Conservation (phyloP, 2,888 invertebrate genomes). For the Timema cristinae region DNA sequence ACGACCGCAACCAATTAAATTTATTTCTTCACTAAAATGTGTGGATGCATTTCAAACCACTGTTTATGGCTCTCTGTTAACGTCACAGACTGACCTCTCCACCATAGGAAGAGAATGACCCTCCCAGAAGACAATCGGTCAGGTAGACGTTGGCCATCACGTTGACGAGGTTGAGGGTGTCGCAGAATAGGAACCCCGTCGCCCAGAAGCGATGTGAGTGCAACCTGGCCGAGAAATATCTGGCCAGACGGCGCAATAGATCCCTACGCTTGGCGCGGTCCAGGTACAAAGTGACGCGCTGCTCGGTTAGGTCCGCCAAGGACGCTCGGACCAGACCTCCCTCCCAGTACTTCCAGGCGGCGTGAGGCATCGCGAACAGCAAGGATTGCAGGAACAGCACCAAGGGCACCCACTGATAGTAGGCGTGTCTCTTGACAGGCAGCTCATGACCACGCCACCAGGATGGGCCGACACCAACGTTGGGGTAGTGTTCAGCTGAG, state of each 20-base stretch:
- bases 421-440: conserved; percentile 41
- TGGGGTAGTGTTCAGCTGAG: conserved; percentile 14
- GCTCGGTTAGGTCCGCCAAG: conserved; percentile 18
- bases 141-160: conserved; percentile 27
- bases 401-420: conserved; percentile 48
- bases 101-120: conserved; percentile 26
- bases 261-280: conserved; percentile 11
- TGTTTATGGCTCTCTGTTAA: no score
- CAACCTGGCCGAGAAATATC: conserved; percentile 24
- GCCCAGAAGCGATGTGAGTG: conserved; percentile 28
- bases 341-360: conserved; percentile 44
- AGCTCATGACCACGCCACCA: conserved; percentile 34
- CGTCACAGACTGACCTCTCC: conserved; percentile 12
- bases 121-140: conserved; percentile 30
- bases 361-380: conserved; percentile 43
- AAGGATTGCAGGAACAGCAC: conserved; percentile 45
- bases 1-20: no score
- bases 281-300: conserved; percentile 31
- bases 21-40: no score
- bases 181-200: conserved; percentile 25
- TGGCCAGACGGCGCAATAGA: conserved; percentile 15
- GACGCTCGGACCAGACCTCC: conserved; percentile 40
- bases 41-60: no score
- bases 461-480: conserved; percentile 39
- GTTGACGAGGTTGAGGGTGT: conserved; percentile 29